phyloP scores from a whole-genome alignment of 2,113 vertebrate species.

The Phrynosoma blainvillii region DNA sequence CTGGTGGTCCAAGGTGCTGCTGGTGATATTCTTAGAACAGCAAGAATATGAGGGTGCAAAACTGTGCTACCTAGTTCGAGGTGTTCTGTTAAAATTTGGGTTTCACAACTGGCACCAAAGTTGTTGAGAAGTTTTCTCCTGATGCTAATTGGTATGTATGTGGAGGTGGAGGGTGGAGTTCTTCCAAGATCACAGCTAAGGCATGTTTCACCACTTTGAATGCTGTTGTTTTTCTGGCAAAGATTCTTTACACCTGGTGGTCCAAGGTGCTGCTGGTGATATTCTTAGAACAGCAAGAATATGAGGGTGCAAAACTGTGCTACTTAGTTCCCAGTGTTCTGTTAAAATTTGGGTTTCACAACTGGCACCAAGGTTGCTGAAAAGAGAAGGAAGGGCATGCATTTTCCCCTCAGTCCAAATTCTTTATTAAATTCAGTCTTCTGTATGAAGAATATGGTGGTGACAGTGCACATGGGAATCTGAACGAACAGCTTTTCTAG shows the following conservation, averaged over 20 bases:
- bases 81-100: background rate
- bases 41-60: conserved; percentile 4
- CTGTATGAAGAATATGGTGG: background rate
- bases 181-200: background rate
- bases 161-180: no score
- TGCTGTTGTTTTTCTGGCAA: background rate
- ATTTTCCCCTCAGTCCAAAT: no score
- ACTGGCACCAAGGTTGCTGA: background rate
- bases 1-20: background rate
- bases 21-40: background rate
- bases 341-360: background rate
- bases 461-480: no score
- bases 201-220: background rate
- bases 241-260: background rate
- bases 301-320: background rate
- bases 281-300: background rate
- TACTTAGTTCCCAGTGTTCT: background rate
- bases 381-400: background rate
- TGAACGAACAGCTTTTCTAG: background rate
- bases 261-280: background rate
- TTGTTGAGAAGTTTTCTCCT: background rate
- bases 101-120: background rate
- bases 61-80: background rate
- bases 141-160: background rate
- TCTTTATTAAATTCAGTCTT: background rate